Percentiles rank a stretch among this genome's conserved stretches.
phyloP scores from a whole-genome alignment of 2,888 invertebrate genomes.

The Bembecia ichneumoniformis region DNA sequence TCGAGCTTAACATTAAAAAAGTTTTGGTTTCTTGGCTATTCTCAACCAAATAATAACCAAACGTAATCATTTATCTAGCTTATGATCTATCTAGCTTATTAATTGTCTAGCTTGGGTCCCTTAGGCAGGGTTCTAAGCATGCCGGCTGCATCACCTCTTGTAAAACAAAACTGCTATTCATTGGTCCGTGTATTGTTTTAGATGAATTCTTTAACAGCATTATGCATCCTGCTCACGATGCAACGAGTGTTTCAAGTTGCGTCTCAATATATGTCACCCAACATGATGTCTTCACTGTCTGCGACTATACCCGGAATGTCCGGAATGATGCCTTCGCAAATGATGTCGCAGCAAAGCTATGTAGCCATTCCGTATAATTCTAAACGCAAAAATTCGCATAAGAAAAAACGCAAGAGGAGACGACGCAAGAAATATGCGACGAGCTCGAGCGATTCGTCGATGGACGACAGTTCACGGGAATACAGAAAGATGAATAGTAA shows the following conservation, averaged over 20 bases:
- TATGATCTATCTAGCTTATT: too few species aligned
- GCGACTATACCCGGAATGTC: slow-evolving; percentile 6
- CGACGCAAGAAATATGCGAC: slow-evolving; percentile 13
- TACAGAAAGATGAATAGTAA: slow-evolving; percentile 1
- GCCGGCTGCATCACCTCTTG: too few species aligned
- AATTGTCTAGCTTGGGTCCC: too few species aligned
- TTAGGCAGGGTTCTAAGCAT: too few species aligned
- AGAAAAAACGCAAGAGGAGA: slow-evolving; percentile 8
- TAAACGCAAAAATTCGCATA: slow-evolving; percentile 15
- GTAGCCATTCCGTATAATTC: slow-evolving; percentile 51
- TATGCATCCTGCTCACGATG: too few species aligned
- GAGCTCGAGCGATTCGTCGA: slow-evolving; percentile 10
- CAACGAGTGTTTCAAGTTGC: not conserved
- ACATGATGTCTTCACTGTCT: slow-evolving; percentile 14
- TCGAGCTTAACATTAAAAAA: too few species aligned
- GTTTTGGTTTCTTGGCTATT: too few species aligned
- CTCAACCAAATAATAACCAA: too few species aligned
- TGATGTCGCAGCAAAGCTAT: slow-evolving; percentile 23
- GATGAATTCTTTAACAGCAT: too few species aligned
- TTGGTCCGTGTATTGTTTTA: too few species aligned
- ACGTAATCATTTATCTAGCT: too few species aligned
- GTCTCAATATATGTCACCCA: slow-evolving; percentile 12
- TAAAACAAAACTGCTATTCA: too few species aligned
- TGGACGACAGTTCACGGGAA: slow-evolving; percentile 9
- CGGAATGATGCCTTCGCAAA: not conserved